Conservation (phyloP, 2,113 vertebrate species). For the Chionomys nivalis region DNA sequence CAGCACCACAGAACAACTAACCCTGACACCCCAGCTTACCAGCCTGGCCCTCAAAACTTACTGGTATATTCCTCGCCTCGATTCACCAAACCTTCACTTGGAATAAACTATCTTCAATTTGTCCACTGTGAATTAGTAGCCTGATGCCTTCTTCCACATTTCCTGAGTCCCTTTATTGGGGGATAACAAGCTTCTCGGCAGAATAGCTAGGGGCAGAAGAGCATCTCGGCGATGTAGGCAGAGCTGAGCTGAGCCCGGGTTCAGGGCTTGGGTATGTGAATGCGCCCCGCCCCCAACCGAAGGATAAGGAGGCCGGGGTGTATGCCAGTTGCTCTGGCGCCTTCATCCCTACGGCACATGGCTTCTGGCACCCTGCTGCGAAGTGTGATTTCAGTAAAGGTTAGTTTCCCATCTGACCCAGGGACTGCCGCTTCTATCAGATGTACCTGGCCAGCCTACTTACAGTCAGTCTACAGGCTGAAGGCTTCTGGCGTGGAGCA, state of each 20-base stretch:
- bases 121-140: neutral
- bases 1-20: neutral
- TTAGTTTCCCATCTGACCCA: neutral
- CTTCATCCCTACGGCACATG: neutral
- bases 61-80: neutral
- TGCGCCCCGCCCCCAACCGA: neutral
- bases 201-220: constrained; percentile 2
- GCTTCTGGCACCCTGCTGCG: neutral
- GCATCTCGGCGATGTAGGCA: neutral
- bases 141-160: neutral
- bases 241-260: neutral
- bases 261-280: neutral
- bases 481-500: neutral
- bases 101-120: neutral
- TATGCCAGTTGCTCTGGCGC: too few species aligned
- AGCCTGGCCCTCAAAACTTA: neutral
- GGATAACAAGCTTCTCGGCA: neutral
- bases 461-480: neutral
- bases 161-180: neutral
- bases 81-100: neutral
- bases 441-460: neutral
- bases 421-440: neutral
- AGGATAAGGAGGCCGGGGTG: neutral
- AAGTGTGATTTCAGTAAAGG: neutral
- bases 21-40: neutral